A percentile compares a stretch with the other conserved stretches of the same genome.
phyloP scores from a whole-genome alignment of 2,113 vertebrate species.

The Pituophis catenifer region DNA sequence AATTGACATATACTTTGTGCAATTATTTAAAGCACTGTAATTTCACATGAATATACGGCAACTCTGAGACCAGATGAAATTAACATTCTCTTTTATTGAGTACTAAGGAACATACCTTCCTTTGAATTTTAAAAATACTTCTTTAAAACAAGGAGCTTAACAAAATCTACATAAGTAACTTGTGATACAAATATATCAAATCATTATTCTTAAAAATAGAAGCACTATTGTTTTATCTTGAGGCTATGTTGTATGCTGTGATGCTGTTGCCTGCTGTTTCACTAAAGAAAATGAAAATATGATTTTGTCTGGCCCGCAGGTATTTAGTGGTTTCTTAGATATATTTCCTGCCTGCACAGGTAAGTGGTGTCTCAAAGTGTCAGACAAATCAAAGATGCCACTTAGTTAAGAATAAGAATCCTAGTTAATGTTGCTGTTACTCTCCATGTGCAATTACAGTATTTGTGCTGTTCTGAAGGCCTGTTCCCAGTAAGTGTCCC shows the following conservation, averaged over 20 bases:
- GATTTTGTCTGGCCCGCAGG: constrained; percentile 79
- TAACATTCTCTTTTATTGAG: constrained; percentile 55
- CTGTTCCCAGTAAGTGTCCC: constrained; percentile 84
- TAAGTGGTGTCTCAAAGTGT: constrained; percentile 79
- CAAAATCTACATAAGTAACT: constrained; percentile 38
- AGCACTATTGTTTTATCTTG: constrained; percentile 38
- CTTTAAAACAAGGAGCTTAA: constrained; percentile 63
- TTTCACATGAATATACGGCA: constrained; percentile 91
- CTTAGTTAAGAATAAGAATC: constrained; percentile 73
- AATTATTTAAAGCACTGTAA: constrained; percentile 84
- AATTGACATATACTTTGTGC: constrained; percentile 81
- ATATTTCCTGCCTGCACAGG: constrained; percentile 74
- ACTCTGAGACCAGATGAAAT: constrained; percentile 76
- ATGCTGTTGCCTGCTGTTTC: constrained; percentile 63
- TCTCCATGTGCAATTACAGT: constrained; percentile 96
- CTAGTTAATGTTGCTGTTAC: constrained; percentile 71
- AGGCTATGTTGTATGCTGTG: constrained; percentile 50
- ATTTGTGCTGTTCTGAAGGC: constrained; percentile 85
- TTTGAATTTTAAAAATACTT: constrained; percentile 63
- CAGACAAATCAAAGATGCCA: constrained; percentile 79
- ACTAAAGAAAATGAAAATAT: constrained; percentile 54
- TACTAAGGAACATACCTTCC: constrained; percentile 49
- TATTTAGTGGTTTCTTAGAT: constrained; percentile 70
- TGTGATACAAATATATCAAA: constrained; percentile 47
- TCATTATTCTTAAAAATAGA: constrained; percentile 47